Conservation (phyloP, 2,888 invertebrate species). For the Zelleria hepariella region DNA sequence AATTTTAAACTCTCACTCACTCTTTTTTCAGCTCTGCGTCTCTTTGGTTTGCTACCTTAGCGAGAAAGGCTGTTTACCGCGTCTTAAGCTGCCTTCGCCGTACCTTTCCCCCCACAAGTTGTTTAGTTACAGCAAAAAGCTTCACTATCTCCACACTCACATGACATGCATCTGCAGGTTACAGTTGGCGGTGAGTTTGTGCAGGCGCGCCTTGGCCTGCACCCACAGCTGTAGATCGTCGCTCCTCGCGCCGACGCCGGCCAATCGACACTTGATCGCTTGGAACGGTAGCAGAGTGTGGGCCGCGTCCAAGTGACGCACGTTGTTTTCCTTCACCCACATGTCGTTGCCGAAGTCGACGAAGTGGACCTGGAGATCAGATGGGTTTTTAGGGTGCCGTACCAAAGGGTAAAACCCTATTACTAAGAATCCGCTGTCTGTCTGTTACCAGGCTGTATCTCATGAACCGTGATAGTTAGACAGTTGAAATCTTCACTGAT, state of each 20-base stretch:
- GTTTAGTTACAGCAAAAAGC: neutral
- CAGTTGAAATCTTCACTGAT: too few species aligned
- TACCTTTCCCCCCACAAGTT: neutral
- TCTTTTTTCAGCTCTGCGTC: too few species aligned
- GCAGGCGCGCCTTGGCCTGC: conserved; percentile 27
- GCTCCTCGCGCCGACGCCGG: conserved; percentile 45
- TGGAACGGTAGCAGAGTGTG: conserved; percentile 69
- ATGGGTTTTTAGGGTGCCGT: too few species aligned
- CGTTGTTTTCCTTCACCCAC: conserved; percentile 58
- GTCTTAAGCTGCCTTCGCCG: neutral
- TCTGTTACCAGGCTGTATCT: too few species aligned
- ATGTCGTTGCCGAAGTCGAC: conserved; percentile 79
- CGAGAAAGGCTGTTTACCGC: neutral
- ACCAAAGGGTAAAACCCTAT: too few species aligned
- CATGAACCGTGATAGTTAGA: too few species aligned
- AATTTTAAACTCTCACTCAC: too few species aligned
- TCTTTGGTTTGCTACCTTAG: too few species aligned
- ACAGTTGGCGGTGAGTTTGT: conserved; percentile 24
- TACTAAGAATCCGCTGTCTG: too few species aligned
- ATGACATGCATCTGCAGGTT: conserved; percentile 35
- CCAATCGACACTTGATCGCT: conserved; percentile 64
- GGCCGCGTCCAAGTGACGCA: conserved; percentile 68
- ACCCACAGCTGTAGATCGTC: conserved; percentile 30
- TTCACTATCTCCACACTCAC: conserved; percentile 35
- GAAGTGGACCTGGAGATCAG: conserved; percentile 68